A percentile compares a stretch with the other conserved stretches of the same genome.
Conservation (phyloP, 2,113 vertebrate species). For the Plectropomus leopardus region DNA sequence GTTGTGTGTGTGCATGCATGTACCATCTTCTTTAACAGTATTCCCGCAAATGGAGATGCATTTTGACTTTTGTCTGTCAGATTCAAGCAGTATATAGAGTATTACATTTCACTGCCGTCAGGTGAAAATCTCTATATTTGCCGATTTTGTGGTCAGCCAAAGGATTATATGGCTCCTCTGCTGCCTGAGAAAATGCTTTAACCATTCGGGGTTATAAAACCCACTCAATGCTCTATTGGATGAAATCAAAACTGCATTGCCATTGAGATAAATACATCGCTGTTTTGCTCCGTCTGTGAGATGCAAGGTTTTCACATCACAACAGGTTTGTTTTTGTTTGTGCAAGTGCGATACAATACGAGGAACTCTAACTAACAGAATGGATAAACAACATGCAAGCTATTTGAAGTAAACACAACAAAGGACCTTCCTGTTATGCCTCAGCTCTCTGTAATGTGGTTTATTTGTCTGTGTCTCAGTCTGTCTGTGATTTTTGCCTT, state of each 20-base stretch:
- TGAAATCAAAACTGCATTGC: slow-evolving; percentile 36
- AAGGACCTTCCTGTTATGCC: slow-evolving; percentile 76
- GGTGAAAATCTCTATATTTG: slow-evolving; percentile 31
- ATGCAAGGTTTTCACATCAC: slow-evolving; percentile 25
- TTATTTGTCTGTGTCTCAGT: slow-evolving; percentile 58
- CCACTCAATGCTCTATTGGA: slow-evolving; percentile 35
- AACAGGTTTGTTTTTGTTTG: slow-evolving; percentile 60
- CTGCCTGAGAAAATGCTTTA: slow-evolving; percentile 46
- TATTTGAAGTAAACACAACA: slow-evolving; percentile 74
- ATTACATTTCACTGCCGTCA: slow-evolving; percentile 27
- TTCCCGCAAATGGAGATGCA: slow-evolving; percentile 22
- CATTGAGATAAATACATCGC: slow-evolving; percentile 19
- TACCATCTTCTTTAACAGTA: slow-evolving; percentile 8
- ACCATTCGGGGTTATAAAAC: slow-evolving; percentile 43
- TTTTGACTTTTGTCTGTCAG: slow-evolving; percentile 23
- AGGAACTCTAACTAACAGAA: slow-evolving; percentile 67
- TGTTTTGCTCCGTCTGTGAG: slow-evolving; percentile 6
- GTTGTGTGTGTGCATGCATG: slow-evolving; percentile 34
- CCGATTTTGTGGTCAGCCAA: slow-evolving; percentile 18
- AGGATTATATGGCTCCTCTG: slow-evolving; percentile 34
- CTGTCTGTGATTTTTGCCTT: slow-evolving; percentile 47
- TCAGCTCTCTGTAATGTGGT: slow-evolving; percentile 41
- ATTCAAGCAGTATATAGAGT: slow-evolving; percentile 13
- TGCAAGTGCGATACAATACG: slow-evolving; percentile 61
- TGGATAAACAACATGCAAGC: slow-evolving; percentile 63